phyloP scores from a whole-genome alignment of 2,888 invertebrate genomes.

The Aphidius colemani region DNA sequence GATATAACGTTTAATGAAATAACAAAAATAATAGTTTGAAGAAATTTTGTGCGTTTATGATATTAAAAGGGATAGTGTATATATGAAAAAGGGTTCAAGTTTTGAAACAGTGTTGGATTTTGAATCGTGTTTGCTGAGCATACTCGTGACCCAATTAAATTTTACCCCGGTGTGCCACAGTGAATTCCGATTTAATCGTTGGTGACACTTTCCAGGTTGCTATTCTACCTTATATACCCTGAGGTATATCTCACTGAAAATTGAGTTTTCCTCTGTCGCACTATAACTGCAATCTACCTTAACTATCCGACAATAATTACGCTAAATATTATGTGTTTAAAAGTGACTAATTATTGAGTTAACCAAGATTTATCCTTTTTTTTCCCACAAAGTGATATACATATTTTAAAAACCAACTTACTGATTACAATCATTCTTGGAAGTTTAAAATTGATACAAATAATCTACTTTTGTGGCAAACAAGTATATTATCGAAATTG shows the following conservation, averaged over 20 bases:
- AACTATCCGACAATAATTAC: constrained; percentile 1
- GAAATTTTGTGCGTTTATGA: background rate
- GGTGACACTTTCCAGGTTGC: constrained; percentile 36
- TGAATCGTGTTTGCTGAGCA: constrained; percentile 39
- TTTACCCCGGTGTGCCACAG: constrained; percentile 35
- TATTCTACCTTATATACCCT: constrained; percentile 29
- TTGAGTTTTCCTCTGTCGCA: constrained; percentile 32
- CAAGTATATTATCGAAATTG: background rate
- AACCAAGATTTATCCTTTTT: too few species aligned
- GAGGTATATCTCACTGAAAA: constrained; percentile 20
- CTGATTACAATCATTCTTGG: too few species aligned
- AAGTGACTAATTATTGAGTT: too few species aligned
- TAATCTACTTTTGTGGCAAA: too few species aligned
- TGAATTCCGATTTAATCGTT: constrained; percentile 38
- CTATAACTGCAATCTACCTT: constrained; percentile 5
- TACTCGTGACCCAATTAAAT: constrained; percentile 52
- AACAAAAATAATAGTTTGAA: background rate
- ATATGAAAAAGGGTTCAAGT: background rate
- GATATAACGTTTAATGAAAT: background rate
- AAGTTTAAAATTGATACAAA: too few species aligned
- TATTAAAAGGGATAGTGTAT: background rate
- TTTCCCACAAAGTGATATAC: too few species aligned
- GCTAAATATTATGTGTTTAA: too few species aligned
- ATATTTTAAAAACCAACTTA: too few species aligned
- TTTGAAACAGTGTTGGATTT: background rate